Evolutionary conservation across 2,797 vertebrate species (phyloP).

Genomic region (Heteromormyrus szaboi): DNA sequence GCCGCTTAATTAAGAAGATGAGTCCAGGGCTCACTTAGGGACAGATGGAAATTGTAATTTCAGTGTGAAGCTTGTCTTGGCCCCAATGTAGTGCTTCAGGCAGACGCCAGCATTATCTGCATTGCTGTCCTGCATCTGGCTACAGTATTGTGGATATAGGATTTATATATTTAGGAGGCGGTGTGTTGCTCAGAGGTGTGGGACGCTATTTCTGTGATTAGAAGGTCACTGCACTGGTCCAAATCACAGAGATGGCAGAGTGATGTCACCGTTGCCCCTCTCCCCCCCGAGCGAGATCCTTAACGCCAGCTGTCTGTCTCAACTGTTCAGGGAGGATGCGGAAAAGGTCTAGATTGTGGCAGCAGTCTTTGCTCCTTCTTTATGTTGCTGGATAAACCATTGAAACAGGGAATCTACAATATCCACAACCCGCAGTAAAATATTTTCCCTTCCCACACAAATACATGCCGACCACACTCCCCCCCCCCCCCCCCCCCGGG

Average conservation of each 20-base stretch:
- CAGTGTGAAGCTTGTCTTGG: not conserved
- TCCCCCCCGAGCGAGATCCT: not conserved
- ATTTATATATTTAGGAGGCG: not conserved
- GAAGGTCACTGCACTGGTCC: not conserved
- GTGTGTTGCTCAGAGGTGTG: not conserved
- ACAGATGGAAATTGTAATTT: not conserved
- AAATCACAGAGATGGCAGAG: not conserved
- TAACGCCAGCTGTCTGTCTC: not conserved
- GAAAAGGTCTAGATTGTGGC: not conserved
- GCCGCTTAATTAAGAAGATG: not conserved
- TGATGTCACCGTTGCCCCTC: not conserved
- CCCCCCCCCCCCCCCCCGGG: not conserved
- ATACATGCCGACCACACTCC: not conserved
- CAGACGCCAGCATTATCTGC: not conserved
- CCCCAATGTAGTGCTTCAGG: not conserved
- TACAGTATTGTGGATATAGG: not conserved
- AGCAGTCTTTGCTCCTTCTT: not conserved
- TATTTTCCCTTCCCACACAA: constrained; percentile 9
- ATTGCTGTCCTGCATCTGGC: not conserved
- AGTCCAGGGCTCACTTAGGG: not conserved
- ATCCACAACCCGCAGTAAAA: not conserved
- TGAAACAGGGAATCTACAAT: not conserved
- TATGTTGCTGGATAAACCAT: not conserved
- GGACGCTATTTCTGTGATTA: not conserved
- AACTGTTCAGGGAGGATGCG: not conserved